Conservation (phyloP, 2,888 invertebrate species). For the Megalurothrips usitatus region DNA sequence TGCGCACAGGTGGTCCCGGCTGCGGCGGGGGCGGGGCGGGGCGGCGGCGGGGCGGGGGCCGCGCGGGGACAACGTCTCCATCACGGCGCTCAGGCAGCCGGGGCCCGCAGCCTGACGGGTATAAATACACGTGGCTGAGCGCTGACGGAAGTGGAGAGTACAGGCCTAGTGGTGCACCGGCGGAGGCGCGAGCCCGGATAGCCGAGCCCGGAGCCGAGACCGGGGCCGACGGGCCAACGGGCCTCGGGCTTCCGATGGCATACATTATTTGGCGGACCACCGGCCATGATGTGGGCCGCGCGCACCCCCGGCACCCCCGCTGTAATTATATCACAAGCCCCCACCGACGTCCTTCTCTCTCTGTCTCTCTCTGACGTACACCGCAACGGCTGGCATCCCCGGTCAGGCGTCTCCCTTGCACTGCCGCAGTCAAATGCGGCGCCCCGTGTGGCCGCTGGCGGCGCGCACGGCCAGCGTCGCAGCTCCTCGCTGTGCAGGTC, state of each 20-base stretch:
- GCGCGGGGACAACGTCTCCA: neutral
- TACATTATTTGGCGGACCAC: slow-evolving; percentile 1
- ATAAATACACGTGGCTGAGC: neutral
- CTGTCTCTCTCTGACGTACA: no score
- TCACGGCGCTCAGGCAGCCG: neutral
- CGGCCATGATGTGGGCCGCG: neutral
- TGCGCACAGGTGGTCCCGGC: slow-evolving; percentile 11
- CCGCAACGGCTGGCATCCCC: no score
- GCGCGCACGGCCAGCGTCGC: no score
- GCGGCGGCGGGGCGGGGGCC: neutral
- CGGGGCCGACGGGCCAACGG: no score
- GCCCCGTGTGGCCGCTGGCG: no score
- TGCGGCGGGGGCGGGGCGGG: neutral
- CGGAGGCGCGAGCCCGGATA: neutral
- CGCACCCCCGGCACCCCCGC: neutral
- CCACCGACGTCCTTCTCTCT: no score
- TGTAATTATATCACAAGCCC: neutral
- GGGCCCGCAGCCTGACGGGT: neutral
- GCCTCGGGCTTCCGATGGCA: neutral
- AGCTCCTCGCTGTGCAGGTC: no score
- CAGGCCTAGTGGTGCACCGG: neutral
- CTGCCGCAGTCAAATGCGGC: no score
- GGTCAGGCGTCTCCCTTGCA: no score
- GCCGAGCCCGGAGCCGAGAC: no score
- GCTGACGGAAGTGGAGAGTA: neutral